Evolutionary conservation across 2,888 invertebrate genomes (phyloP), one percentile per base, ranked within the genome.

Genomic region (Tigriopus californicus): DNA sequence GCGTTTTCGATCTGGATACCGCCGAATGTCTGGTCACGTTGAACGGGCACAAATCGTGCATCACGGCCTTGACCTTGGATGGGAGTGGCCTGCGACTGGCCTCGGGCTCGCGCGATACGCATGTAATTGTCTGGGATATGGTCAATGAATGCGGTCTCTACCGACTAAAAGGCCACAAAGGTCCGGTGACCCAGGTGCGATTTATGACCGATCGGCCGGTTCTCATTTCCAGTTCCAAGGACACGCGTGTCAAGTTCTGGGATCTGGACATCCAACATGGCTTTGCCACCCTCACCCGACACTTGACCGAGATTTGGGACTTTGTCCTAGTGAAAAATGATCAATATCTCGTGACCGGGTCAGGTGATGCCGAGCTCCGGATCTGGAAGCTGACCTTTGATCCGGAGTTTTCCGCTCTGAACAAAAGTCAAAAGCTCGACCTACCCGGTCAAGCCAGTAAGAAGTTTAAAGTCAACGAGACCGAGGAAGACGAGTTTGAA

Each of bases 171-270:
- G 95, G 94, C 0, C 97, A 98, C 72, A 92, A 89, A 71, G 89
- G 85, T 20, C 79, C 80, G 0, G 77, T 98, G 15, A 97, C 94
- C 0, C 83, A 86, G 73, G 73, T 83, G 0, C 74, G 79, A 8
- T 88, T 88, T 66, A 77, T 87, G 70, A 77, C 78, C 61, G 18
- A 41, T 41, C 49, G 59, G n/a, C 74, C 79, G 64, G 76, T 82
- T 63, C 70, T 89, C 10, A 76, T 90, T 8, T 84, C 86, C 66
- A 79, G 84, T 42, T 92, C 94, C 0, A 92, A 90, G 71, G 98
- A 98, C 70, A 85, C 86, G 10, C 86, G 86, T 70, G 80, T 98
- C 1, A 97, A 95, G 71, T 90, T 98, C 70, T 98, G 97, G 97
- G 90, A 97, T 71, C 75, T 97, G 64, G 84, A 87, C 64, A 90